Conservation (phyloP, 2,797 vertebrate species). For the Brachyalestes nurse region DNA sequence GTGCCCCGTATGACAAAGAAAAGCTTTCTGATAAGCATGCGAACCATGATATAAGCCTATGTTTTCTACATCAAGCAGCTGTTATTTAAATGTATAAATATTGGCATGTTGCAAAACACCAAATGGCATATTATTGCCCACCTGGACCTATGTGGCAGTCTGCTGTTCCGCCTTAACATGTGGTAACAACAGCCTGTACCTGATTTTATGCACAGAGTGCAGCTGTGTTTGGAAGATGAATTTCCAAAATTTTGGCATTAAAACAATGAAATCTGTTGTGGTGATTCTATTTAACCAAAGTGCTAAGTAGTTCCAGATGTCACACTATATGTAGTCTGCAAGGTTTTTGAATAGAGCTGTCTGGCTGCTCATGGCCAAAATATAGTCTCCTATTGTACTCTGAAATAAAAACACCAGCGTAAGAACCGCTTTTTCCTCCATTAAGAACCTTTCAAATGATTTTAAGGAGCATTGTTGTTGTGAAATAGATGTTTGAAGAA, state of each 20-base stretch:
- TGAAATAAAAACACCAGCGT: background rate
- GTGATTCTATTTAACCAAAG: slow-evolving; percentile 12
- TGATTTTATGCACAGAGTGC: slow-evolving; percentile 33
- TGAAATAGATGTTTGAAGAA: no score
- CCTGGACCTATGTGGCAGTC: slow-evolving; percentile 59
- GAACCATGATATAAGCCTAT: slow-evolving; percentile 56
- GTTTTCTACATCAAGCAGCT: slow-evolving; percentile 71
- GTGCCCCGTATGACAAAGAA: slow-evolving; percentile 50
- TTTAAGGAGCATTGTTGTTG: no score
- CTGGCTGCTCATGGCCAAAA: slow-evolving; percentile 1
- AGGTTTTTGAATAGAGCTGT: background rate
- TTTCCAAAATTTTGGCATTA: slow-evolving; percentile 4
- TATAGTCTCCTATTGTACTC: background rate
- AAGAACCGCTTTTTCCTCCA: no score
- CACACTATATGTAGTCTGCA: background rate
- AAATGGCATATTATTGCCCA: slow-evolving; percentile 74
- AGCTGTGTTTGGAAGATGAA: background rate
- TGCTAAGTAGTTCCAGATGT: slow-evolving; percentile 24
- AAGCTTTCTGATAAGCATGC: slow-evolving; percentile 66
- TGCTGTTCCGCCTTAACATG: slow-evolving; percentile 44
- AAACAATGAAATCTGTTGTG: slow-evolving; percentile 19
- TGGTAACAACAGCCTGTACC: slow-evolving; percentile 21
- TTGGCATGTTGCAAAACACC: slow-evolving; percentile 67
- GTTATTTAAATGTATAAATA: slow-evolving; percentile 70
- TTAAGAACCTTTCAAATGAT: no score